Evolutionary conservation across 2,888 invertebrate genomes (phyloP).

Genomic region (Apotomis turbidana): DNA sequence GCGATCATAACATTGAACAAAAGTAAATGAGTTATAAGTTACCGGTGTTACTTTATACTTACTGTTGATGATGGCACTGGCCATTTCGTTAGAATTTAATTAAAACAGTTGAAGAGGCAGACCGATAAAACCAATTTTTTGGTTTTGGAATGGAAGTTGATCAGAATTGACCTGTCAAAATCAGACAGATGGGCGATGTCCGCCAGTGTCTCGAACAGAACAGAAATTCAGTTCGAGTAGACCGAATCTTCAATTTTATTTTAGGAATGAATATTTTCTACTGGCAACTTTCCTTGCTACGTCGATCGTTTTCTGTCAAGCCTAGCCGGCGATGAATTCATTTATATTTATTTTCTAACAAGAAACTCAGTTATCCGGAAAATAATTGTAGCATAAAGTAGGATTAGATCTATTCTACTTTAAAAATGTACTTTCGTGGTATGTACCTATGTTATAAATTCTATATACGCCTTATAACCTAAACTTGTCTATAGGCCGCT

Average conservation of each 20-base stretch:
- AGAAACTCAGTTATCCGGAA: slow-evolving; percentile 43
- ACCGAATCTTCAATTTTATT: slow-evolving; percentile 32
- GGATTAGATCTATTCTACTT: slow-evolving; percentile 46
- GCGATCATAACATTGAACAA: slow-evolving; percentile 45
- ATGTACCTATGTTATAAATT: slow-evolving; percentile 47
- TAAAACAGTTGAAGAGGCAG: slow-evolving; percentile 61
- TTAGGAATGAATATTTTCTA: slow-evolving; percentile 14
- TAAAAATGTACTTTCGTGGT: slow-evolving; percentile 64
- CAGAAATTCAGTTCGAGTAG: slow-evolving; percentile 30
- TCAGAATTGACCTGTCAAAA: slow-evolving; percentile 38
- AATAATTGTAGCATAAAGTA: slow-evolving; percentile 44
- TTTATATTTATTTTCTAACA: slow-evolving; percentile 44
- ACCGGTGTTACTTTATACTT: slow-evolving; percentile 54
- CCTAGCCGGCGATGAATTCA: slow-evolving; percentile 51
- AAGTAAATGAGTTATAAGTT: slow-evolving; percentile 16
- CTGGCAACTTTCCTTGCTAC: slow-evolving; percentile 61
- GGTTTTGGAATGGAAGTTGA: slow-evolving; percentile 58
- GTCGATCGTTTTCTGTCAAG: slow-evolving; percentile 71
- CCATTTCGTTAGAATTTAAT: slow-evolving; percentile 67
- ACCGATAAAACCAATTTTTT: slow-evolving; percentile 49
- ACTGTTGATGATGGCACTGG: slow-evolving; percentile 72
- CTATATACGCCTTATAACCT: slow-evolving; percentile 40
- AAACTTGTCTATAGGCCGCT: slow-evolving; percentile 35
- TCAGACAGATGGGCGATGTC: slow-evolving; percentile 36
- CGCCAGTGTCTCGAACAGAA: slow-evolving; percentile 26